These are phyloP conservation scores for Leptobrachium leishanense DNA, from an alignment of 2,113 vertebrate species.

Conservation along the genomic window DNA sequence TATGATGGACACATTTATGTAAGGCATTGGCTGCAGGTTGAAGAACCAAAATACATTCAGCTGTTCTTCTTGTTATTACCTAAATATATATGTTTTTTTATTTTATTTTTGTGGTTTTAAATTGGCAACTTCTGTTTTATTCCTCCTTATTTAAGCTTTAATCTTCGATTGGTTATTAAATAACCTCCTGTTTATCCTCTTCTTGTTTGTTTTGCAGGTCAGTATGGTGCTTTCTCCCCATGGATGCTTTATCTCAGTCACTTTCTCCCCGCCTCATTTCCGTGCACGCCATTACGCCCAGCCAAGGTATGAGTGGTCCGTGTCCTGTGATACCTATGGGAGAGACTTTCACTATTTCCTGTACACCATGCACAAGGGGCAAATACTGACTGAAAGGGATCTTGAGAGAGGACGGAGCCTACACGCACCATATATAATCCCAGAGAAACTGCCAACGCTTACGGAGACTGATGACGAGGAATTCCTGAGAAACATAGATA, in stretches of 20 bases:
- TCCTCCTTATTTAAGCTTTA: no score
- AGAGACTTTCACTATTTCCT: constrained; percentile 82
- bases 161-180: background rate
- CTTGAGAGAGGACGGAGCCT: constrained; percentile 68
- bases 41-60: no score
- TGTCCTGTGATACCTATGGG: constrained; percentile 74
- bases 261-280: constrained; percentile 85
- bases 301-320: constrained; percentile 77
- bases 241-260: constrained; percentile 86
- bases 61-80: no score
- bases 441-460: background rate
- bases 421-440: constrained; percentile 42
- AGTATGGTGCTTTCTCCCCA: constrained; percentile 78
- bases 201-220: constrained; percentile 65
- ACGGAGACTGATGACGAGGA: constrained; percentile 69
- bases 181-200: background rate
- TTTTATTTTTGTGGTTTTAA: no score
- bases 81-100: no score
- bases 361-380: constrained; percentile 84
- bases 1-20: no score
- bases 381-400: constrained; percentile 70
- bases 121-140: no score
- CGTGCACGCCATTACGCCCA: constrained; percentile 82
- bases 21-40: no score
- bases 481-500: constrained; percentile 75